Evolutionary conservation across 2,888 invertebrate species (phyloP), one percentile per base, ranked within the genome.

Genomic region (Lingula anatina): DNA sequence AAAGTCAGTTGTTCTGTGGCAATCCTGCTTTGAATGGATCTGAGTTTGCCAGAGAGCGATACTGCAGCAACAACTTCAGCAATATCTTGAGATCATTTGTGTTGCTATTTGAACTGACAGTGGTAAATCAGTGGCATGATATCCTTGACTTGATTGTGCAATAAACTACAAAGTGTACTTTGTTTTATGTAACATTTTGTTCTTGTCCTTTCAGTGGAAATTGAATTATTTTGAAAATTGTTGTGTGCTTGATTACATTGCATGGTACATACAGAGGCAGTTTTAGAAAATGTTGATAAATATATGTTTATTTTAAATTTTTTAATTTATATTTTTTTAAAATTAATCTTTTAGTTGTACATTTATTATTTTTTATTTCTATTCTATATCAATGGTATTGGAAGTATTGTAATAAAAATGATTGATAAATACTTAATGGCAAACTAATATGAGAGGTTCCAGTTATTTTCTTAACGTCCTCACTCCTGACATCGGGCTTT

Each of bases 101-200:
- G 2, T 57, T 79, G 2, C 65, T 80, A 49, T 78, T 78, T 65
- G 79, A 79, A 55, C 66, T 80, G 28, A 79, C 75, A 44, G 78
- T 80, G n/a, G 80, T 80, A 47, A 80, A 80, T 61, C 79, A 80
- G 57, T 80, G 80, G 80, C 80, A 80, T 68, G 76, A 67, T 73
- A 76, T 74, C 73, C 75, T 76, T 75, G 65, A 31, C n/a, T 31
- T 43, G 28, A 25, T 21, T 20, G 20, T 31, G 28, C n/a, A 35
- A 12, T 26, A 3, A 24, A 41, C 15, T 37, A 2, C n/a, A 4
- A 4, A 43, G 5, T 25, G 18, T 42, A 47, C 53, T 50, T 50
- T 21, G 46, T 45, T 27, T 7, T 20, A 36, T 39, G 15, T 12
- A 20, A 15, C 9, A 24, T 24, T 20, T 44, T 28, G 27, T 37